Evolutionary conservation across 2,888 invertebrate species (phyloP).

Genomic region (Teleogryllus oceanicus): DNA sequence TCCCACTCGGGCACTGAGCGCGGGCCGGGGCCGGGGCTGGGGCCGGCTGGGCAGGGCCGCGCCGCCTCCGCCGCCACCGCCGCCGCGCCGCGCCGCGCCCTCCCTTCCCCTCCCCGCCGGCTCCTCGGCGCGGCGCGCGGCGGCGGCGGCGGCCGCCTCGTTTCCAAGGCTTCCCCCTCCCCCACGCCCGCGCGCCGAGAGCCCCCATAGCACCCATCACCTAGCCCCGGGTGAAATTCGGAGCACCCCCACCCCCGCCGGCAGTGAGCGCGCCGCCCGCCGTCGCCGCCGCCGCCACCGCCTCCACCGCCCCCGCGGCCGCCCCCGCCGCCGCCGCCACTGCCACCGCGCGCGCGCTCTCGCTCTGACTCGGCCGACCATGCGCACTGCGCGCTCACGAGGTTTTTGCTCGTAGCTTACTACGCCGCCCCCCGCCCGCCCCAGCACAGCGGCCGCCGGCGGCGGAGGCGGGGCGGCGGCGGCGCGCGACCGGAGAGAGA

Average conservation of each 20-base stretch:
- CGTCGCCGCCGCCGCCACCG: slow-evolving; percentile 43
- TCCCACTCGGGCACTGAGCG: slow-evolving; percentile 18
- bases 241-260: slow-evolving; percentile 55
- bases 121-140: neutral
- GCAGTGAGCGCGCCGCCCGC: slow-evolving; percentile 48
- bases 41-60: slow-evolving; percentile 18
- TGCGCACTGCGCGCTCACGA: slow-evolving; percentile 33
- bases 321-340: neutral
- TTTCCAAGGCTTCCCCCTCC: slow-evolving; percentile 6
- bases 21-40: slow-evolving; percentile 18
- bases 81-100: neutral
- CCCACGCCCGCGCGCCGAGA: slow-evolving; percentile 6
- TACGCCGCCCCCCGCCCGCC: neutral
- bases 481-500: too few species aligned
- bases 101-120: too few species aligned
- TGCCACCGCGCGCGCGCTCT: slow-evolving; percentile 22
- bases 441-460: neutral
- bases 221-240: slow-evolving; percentile 2
- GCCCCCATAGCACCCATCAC: slow-evolving; percentile 18
- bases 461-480: neutral
- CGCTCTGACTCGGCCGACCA: slow-evolving; percentile 29
- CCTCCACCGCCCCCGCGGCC: neutral
- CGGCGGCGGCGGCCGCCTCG: neutral
- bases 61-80: neutral
- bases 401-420: slow-evolving; percentile 25